Conservation (phyloP, 2,797 vertebrate genomes). For the Stomatorhinus walkeri region DNA sequence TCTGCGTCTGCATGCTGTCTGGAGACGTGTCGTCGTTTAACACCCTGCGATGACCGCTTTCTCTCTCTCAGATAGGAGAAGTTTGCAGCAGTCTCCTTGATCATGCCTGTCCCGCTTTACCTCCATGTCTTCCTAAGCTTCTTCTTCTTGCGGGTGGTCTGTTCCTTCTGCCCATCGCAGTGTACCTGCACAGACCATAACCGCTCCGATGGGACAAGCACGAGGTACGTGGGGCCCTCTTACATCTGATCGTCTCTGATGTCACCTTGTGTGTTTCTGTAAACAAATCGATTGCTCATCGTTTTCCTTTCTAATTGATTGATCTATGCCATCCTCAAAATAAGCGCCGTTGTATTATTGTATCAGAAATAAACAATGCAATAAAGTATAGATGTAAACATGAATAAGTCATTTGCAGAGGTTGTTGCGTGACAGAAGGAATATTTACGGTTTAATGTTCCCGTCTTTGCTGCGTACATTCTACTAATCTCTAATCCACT, state of each 20-base stretch:
- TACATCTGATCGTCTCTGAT: not conserved
- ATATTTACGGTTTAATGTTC: not conserved
- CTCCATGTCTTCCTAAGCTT: slow-evolving; percentile 64
- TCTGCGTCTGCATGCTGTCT: not conserved
- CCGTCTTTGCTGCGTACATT: not conserved
- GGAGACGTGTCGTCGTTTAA: not conserved
- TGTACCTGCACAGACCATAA: slow-evolving; percentile 80
- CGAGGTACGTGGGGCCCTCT: slow-evolving; percentile 63
- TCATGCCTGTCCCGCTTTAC: slow-evolving; percentile 64
- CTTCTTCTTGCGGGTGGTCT: slow-evolving; percentile 55
- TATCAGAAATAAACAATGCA: not conserved
- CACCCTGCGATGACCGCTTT: not conserved
- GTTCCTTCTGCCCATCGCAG: slow-evolving; percentile 81
- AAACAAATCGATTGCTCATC: not conserved
- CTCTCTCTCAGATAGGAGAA: not conserved
- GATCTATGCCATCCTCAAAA: not conserved
- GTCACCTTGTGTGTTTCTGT: not conserved
- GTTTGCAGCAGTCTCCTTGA: slow-evolving; percentile 22
- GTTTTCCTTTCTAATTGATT: not conserved
- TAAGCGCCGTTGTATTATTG: not conserved
- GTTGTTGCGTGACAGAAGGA: not conserved
- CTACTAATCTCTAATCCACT: slow-evolving; percentile 9
- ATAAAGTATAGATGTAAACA: not conserved
- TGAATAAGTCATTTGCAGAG: not conserved
- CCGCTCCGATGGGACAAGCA: slow-evolving; percentile 67